phyloP scores from a whole-genome alignment of 2,113 vertebrate species.

The Porphyrio hochstetteri region DNA sequence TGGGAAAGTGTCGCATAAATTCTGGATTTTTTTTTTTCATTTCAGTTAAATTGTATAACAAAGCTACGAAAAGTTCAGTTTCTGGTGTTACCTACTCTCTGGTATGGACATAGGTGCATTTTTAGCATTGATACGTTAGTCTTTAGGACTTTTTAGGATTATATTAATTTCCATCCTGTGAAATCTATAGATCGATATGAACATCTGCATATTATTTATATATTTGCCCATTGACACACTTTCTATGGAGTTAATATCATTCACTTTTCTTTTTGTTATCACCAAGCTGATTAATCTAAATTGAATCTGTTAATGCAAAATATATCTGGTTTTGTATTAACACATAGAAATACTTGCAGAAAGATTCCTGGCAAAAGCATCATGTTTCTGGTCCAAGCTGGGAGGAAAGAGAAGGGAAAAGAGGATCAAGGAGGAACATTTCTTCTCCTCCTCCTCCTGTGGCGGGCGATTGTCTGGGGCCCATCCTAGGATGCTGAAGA shows the following conservation, averaged over 20 bases:
- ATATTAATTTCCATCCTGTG: background rate
- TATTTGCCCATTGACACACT: background rate
- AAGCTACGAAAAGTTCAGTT: background rate
- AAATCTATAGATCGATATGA: background rate
- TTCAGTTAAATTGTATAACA: background rate
- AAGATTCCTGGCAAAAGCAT: background rate
- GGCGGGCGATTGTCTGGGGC: fast-evolving
- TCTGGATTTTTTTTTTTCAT: background rate
- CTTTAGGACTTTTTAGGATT: background rate
- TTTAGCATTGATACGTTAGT: background rate
- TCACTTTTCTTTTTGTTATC: background rate
- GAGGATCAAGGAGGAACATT: background rate
- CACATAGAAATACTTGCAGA: background rate
- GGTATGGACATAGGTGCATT: background rate
- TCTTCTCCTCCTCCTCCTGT: background rate
- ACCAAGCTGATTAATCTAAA: background rate
- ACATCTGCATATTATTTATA: background rate
- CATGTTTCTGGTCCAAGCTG: background rate
- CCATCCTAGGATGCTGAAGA: background rate
- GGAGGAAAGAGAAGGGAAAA: background rate
- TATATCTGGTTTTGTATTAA: background rate
- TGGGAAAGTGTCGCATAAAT: background rate
- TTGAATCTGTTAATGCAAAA: background rate
- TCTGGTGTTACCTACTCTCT: background rate
- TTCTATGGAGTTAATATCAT: background rate